phyloP scores from a whole-genome alignment of 2,113 vertebrate genomes.

The Apteryx mantelli region DNA sequence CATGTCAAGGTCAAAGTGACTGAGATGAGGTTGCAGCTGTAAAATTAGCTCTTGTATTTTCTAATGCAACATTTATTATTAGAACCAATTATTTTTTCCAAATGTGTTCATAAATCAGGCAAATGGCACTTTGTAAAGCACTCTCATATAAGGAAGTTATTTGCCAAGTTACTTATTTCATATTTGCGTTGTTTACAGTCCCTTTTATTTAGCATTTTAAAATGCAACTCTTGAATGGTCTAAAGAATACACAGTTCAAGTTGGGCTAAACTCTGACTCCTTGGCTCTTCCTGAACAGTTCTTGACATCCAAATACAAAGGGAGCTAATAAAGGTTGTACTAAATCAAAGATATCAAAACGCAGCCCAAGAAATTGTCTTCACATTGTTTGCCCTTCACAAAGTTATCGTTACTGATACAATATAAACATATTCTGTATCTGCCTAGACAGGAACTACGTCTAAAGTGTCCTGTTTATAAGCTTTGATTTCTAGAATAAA shows the following conservation, averaged over 20 bases:
- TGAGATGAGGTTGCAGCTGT: background rate
- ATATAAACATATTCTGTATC: background rate
- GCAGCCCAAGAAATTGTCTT: background rate
- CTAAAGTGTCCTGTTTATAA: background rate
- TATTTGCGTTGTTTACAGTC: background rate
- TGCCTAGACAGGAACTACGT: background rate
- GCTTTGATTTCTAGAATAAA: background rate
- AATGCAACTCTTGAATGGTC: background rate
- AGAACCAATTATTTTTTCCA: slow-evolving; percentile 1
- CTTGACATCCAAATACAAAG: background rate
- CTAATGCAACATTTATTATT: background rate
- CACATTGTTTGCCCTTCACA: background rate
- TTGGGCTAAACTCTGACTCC: background rate
- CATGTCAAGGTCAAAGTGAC: slow-evolving; percentile 17
- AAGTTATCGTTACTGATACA: background rate
- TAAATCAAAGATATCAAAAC: background rate
- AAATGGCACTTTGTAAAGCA: background rate
- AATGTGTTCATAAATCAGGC: slow-evolving; percentile 15
- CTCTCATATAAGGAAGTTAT: background rate
- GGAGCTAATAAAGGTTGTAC: background rate
- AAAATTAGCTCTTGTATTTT: slow-evolving; percentile 30
- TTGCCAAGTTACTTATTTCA: background rate
- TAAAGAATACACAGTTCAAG: background rate
- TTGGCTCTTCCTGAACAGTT: background rate
- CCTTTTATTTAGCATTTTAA: background rate